Evolutionary conservation across 1,140 invertebrate species (phyloP).

Genomic region (Aphaenogaster rudis): DNA sequence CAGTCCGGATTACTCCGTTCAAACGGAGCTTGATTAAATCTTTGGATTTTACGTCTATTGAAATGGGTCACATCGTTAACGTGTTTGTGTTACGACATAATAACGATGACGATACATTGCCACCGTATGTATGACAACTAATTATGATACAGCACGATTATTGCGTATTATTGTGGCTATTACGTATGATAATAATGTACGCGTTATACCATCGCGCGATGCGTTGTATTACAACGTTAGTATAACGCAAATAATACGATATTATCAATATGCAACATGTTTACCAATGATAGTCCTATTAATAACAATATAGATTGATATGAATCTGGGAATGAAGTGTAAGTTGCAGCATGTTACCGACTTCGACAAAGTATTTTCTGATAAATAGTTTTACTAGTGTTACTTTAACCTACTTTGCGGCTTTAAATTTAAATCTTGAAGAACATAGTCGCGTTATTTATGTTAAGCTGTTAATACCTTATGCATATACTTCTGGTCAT

Average conservation of each 20-base stretch:
- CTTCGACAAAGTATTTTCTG: neutral
- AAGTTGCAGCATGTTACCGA: neutral
- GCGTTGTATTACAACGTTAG: conserved; percentile 18
- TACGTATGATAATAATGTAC: conserved; percentile 56
- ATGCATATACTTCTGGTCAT: conserved; percentile 27
- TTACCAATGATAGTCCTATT: neutral
- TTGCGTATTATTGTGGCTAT: conserved; percentile 41
- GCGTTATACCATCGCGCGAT: conserved; percentile 10
- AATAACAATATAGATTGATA: conserved; percentile 48
- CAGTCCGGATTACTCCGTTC: neutral
- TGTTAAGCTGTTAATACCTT: conserved; percentile 34
- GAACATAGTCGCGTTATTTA: conserved; percentile 36
- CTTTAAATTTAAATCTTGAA: conserved; percentile 9
- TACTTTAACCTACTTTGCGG: neutral
- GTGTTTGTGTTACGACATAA: conserved; percentile 2
- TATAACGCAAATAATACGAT: conserved; percentile 47
- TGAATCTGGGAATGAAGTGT: neutral
- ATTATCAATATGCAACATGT: conserved; percentile 42
- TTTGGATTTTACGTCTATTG: conserved; percentile 2
- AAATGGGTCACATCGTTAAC: conserved; percentile 33
- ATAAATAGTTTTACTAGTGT: conserved; percentile 4
- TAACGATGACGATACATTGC: conserved; percentile 1
- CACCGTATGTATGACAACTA: conserved; percentile 35
- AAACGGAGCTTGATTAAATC: conserved; percentile 29
- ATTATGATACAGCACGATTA: conserved; percentile 52